Evolutionary conservation across 2,888 invertebrate genomes (phyloP).

Genomic region (Heliconius ethilla): DNA sequence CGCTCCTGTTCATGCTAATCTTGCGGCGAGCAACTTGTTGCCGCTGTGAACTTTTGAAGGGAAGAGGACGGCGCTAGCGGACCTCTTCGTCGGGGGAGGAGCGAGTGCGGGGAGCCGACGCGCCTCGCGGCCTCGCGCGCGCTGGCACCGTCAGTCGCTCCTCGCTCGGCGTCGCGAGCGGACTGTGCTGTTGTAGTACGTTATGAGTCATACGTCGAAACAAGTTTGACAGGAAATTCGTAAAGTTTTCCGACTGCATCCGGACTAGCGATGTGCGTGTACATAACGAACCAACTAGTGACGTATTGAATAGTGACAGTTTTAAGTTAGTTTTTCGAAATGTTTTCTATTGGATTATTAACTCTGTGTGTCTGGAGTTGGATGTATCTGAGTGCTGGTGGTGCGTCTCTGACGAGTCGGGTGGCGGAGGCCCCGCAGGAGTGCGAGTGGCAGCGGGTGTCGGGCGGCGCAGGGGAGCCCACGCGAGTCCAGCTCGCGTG

Average conservation of each 20-base stretch:
- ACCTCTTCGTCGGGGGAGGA: conserved; percentile 75
- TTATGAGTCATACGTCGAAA: conserved; percentile 79
- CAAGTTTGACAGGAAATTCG: conserved; percentile 82
- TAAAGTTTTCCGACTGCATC: conserved; percentile 76
- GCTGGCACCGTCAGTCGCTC: conserved; percentile 71
- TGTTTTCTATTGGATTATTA: conserved; percentile 76
- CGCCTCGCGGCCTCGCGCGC: conserved; percentile 61
- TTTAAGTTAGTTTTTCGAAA: conserved; percentile 75
- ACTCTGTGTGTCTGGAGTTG: conserved; percentile 71
- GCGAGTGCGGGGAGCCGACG: conserved; percentile 77
- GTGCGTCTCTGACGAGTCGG: conserved; percentile 76
- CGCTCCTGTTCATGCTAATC: conserved; percentile 82
- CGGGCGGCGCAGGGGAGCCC: conserved; percentile 79
- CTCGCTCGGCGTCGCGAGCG: conserved; percentile 62
- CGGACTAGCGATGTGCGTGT: conserved; percentile 75
- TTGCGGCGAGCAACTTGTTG: conserved; percentile 80
- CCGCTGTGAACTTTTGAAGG: conserved; percentile 76
- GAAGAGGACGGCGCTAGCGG: conserved; percentile 67
- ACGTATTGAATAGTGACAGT: conserved; percentile 78
- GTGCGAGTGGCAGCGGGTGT: conserved; percentile 86
- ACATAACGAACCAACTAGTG: conserved; percentile 69
- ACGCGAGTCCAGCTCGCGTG: conserved; percentile 84
- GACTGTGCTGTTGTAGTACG: conserved; percentile 62
- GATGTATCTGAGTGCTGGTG: conserved; percentile 66
- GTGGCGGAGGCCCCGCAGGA: conserved; percentile 86